phyloP scores from a whole-genome alignment of 2,888 invertebrate species.

The Tromatobia lineatoria region DNA sequence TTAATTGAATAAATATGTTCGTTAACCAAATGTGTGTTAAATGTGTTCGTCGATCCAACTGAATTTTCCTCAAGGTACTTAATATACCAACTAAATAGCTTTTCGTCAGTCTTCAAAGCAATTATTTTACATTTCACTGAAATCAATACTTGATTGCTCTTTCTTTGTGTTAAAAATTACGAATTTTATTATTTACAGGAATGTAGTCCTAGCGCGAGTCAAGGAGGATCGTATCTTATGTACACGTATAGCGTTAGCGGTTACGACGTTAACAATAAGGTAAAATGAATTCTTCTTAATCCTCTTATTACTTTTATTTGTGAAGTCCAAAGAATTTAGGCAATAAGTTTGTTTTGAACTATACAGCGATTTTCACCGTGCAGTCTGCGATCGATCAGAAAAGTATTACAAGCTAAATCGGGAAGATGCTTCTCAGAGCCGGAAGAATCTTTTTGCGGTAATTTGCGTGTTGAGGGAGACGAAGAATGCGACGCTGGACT shows the following conservation, averaged over 20 bases:
- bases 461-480: constrained; percentile 97
- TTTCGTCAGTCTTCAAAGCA: no score
- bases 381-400: constrained; percentile 95
- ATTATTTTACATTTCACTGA: background rate
- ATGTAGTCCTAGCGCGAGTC: constrained; percentile 97
- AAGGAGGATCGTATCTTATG: constrained; percentile 98
- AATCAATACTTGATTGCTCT: background rate
- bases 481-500: constrained; percentile 99
- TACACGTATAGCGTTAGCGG: constrained; percentile 98
- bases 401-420: constrained; percentile 96
- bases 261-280: constrained; percentile 98
- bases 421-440: constrained; percentile 97
- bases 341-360: constrained; percentile 32
- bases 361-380: constrained; percentile 97
- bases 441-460: constrained; percentile 98
- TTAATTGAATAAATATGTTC: no score
- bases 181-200: constrained; percentile 85
- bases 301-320: background rate
- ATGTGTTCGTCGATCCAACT: no score
- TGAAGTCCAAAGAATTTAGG: constrained; percentile 36
- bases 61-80: no score
- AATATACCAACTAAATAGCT: no score
- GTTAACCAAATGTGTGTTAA: no score
- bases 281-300: constrained; percentile 79
- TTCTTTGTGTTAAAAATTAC: background rate